Evolutionary conservation across 2,113 vertebrate genomes (phyloP), one percentile per base, ranked within the genome.

Genomic region (Greenwoodochromis staneri): DNA sequence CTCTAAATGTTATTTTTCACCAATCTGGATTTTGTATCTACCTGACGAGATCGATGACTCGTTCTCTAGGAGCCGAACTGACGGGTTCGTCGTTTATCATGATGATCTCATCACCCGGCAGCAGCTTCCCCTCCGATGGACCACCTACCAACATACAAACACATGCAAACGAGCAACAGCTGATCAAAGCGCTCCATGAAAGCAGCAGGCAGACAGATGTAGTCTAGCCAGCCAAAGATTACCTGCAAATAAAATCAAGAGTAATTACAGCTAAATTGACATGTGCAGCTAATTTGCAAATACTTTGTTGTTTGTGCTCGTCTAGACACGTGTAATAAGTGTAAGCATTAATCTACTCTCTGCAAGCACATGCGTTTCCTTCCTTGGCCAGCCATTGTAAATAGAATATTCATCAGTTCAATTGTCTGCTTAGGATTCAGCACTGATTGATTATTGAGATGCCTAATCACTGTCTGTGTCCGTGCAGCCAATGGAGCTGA

Each of bases 41-140:
- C 98, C 98, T 99, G 96, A 99, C 98, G 90, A 99, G 97, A 96
- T 99, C 98, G 80, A 99, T 99, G 97, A 99, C 98, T 94, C 98
- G 96, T 91, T 99, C 98, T 94, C 98, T 97, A 16, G 98, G 98
- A 91, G 98, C 98, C 12, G 97, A 97, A 73, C 98, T 97, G 94
- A 99, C 98, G 4, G 97, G 96, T 88, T 99, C 98, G 81, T 99
- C 97, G 71, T 99, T 98, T 94, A 99, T 99, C 98, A 98, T 98
- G 95, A 99, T 97, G 96, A 99, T 99, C 95, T 99, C 98, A 94
- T 99, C 98, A 84, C 98, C 98, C 2, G 98, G 97, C 93, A 99
- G 96, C 92, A 99, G 97, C 93, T 97, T 99, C 92, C 98, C 98
- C 96, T 99, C 98, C 1, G 98, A 99, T 8, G 98, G 98, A 85